phyloP scores from a whole-genome alignment of 1,140 invertebrate species.

The Drosophila parvula region DNA sequence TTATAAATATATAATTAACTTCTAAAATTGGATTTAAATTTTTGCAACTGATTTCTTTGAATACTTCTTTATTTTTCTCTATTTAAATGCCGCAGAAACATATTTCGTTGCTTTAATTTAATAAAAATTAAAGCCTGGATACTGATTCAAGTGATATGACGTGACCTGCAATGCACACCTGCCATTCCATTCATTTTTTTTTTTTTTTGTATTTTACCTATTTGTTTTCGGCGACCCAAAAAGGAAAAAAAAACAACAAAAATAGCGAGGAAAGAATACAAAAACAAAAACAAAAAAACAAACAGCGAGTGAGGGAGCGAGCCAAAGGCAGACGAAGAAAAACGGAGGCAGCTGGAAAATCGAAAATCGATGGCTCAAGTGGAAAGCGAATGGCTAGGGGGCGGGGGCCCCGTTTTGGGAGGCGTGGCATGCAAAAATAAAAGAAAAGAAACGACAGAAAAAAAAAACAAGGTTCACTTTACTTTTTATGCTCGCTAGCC shows the following conservation, averaged over 20 bases:
- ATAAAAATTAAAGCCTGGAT: slow-evolving; percentile 9
- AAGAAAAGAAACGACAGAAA: no score
- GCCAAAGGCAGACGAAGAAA: slow-evolving; percentile 1
- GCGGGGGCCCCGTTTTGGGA: neutral
- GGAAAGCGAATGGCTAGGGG: slow-evolving; percentile 2
- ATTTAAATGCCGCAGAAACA: neutral
- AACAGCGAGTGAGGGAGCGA: neutral
- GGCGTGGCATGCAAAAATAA: slow-evolving; percentile 18
- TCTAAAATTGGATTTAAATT: neutral
- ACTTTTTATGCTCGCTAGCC: slow-evolving; percentile 22
- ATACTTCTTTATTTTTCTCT: no score
- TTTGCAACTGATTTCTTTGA: neutral
- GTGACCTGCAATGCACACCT: slow-evolving; percentile 23
- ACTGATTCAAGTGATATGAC: slow-evolving; percentile 23
- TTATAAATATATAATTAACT: no score
- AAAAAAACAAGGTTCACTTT: slow-evolving; percentile 16
- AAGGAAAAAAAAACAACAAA: slow-evolving; percentile 9
- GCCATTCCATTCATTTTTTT: neutral
- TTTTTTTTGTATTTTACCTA: slow-evolving; percentile 1
- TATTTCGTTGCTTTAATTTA: neutral
- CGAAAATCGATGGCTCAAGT: slow-evolving; percentile 70
- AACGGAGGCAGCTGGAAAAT: slow-evolving; percentile 49
- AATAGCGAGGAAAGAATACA: neutral
- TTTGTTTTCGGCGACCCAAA: slow-evolving; percentile 31
- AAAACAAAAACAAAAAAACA: neutral